Evolutionary conservation across 1,140 invertebrate genomes (phyloP), one percentile per base, ranked within the genome.

Genomic region (Chelonus insularis): DNA sequence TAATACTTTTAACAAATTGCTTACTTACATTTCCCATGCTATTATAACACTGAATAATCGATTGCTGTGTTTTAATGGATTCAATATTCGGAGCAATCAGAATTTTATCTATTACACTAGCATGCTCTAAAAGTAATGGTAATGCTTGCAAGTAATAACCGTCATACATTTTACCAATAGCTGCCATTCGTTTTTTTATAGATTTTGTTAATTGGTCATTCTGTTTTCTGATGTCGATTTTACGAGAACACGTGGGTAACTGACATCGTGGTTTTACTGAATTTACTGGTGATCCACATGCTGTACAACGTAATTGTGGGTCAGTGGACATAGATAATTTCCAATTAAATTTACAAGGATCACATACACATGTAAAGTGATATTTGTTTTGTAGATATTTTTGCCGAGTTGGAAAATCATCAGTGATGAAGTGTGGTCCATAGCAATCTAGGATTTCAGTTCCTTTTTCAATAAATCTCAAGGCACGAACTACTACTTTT

Each of bases 401-500:
- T 21, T 75, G 72, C 18, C 86, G 75, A 9, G 79, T 70, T 11
- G 71, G 48, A 56, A 65, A 72, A 1, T 66, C 36, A 34, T 79
- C 79, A 1, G 74, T 73, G 1, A 86, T 74, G 72, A 83, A 87
- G 23, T 84, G 75, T 12, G 82, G 83, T 12, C 86, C 86, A 71
- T 89, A 88, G 60, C 85, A 86, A 66, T 89, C 87, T 0, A 84
- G 69, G 9, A 89, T 77, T 68, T 88, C 85, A 23, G 79, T 74
- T 2, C 83, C 85, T 63, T 82, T 77, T 18, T 65, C 57, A 36
- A 86, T 82, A 21, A 72, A 73, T 20, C 78, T 73, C 7, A 85
- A 74, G 0, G 84, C 74, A 64, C 83, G 75, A 1, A 87, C 82
- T 11, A 86, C 80, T 59, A 80, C 74, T 12, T 52, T 65, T n/a